phyloP scores from a whole-genome alignment of 2,888 invertebrate genomes.

The Prosopocoilus inquinatus region DNA sequence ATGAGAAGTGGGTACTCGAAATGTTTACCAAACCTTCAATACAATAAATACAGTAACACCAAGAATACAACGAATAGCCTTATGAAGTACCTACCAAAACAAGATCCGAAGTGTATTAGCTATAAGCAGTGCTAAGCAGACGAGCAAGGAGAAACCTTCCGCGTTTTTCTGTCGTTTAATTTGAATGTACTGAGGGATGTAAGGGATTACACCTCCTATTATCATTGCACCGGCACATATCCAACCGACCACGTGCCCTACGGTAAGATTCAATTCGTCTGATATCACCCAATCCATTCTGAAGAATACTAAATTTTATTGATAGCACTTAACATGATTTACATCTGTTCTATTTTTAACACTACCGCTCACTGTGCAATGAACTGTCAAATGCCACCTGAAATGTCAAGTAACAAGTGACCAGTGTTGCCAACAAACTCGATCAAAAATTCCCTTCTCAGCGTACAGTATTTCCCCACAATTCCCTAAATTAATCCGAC shows the following conservation, averaged over 20 bases:
- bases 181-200: constrained; percentile 94
- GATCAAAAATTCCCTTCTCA: too few species aligned
- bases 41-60: constrained; percentile 2
- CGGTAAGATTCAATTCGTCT: constrained; percentile 70
- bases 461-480: too few species aligned
- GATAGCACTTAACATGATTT: constrained; percentile 20
- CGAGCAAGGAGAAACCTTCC: constrained; percentile 96
- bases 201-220: constrained; percentile 92
- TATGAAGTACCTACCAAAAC: constrained; percentile 78
- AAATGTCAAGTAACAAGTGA: constrained; percentile 23
- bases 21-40: constrained; percentile 91
- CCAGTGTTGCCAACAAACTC: neutral
- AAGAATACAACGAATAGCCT: constrained; percentile 2
- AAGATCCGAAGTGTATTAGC: constrained; percentile 96
- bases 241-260: constrained; percentile 76
- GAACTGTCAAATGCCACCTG: constrained; percentile 29
- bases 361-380: constrained; percentile 20
- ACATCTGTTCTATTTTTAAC: constrained; percentile 23
- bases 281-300: constrained; percentile 78
- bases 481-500: too few species aligned
- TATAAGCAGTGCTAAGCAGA: constrained; percentile 90
- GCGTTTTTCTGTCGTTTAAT: constrained; percentile 88
- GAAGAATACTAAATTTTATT: constrained; percentile 22
- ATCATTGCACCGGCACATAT: constrained; percentile 87
- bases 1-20: constrained; percentile 93